Percentiles rank a stretch among this genome's conserved stretches.
These are phyloP conservation scores for Vulpes vulpes DNA, from an alignment of 2,113 vertebrate species.

Conservation along the genomic window DNA sequence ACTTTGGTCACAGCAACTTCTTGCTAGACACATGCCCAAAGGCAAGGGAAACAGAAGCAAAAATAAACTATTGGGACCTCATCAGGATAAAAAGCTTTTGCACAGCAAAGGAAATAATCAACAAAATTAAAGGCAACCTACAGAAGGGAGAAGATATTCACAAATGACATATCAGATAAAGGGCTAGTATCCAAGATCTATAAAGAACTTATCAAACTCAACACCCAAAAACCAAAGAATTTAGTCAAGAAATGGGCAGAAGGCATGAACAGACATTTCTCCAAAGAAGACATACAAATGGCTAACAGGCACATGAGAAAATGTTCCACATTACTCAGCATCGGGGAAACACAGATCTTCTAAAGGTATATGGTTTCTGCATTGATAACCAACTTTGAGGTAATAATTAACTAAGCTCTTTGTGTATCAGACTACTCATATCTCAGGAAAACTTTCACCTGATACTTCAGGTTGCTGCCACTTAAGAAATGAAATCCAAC, in stretches of 20 bases:
- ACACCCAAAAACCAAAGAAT: not conserved
- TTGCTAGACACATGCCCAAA: not conserved
- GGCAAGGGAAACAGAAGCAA: not conserved
- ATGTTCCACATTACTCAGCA: not conserved
- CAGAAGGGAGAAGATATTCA: not conserved
- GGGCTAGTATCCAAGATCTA: not conserved
- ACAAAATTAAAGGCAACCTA: not conserved
- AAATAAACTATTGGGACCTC: not conserved
- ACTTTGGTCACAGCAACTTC: not conserved
- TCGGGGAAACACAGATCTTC: not conserved
- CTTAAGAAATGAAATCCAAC: not conserved
- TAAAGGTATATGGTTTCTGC: not conserved
- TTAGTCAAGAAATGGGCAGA: not conserved
- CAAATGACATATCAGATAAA: not conserved
- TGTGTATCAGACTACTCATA: not conserved
- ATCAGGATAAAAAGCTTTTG: not conserved
- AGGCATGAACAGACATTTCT: not conserved
- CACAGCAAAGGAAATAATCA: not conserved
- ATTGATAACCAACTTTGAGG: not conserved
- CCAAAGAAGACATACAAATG: not conserved
- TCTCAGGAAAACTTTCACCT: not conserved
- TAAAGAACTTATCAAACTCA: not conserved
- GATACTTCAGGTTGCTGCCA: not conserved
- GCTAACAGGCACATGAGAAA: not conserved
- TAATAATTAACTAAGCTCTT: not conserved